Evolutionary conservation across 2,113 vertebrate genomes (phyloP), one percentile per base, ranked within the genome.

Genomic region (Menidia beryllina): DNA sequence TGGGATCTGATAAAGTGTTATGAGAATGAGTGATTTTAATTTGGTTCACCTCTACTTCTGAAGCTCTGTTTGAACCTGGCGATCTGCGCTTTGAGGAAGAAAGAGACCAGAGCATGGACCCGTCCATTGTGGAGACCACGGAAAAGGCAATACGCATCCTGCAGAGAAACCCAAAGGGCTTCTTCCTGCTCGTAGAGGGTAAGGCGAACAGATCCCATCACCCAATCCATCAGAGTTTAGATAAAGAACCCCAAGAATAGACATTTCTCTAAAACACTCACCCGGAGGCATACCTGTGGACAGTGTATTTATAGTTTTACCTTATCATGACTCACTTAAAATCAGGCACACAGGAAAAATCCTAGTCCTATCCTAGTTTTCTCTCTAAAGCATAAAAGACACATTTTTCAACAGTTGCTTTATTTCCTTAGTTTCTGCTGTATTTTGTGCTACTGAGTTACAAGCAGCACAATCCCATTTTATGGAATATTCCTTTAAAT

Each of bases 121-220:
- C 93, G 0, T 92, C 93, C 73, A 84, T 94, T 11, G 23, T 66
- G 0, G 90, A 94, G 77, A 93, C 81, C 21, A 92, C 90, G 2
- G 93, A 94, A 49, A 94, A 94, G 64, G 92, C 93, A 75, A 86
- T 94, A 49, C 89, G 81, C 76, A 94, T 94, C 75, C 91, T 94
- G 15, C 82, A 79, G 74, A 94, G 86, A 82, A 94, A 94, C 80
- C 91, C 92, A 0, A 93, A 88, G 7, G 93, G 94, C n/a, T 94
- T 94, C 88, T 94, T 91, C 81, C 77, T 91, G 56, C 67, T 91
- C 20, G 89, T 91, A 56, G 89, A 91, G 62, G 85, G 89, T 91
- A 68, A 88, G 81, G 70, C 82, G 57, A 56, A n/a, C 19, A 43
- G 62, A 53, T 36, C 53, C 27, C 4, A 24, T 13, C 52, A 53